Base-by-base conservation (phyloP, 2,113 vertebrate genomes). In the Sorex fumeus region DNA sequence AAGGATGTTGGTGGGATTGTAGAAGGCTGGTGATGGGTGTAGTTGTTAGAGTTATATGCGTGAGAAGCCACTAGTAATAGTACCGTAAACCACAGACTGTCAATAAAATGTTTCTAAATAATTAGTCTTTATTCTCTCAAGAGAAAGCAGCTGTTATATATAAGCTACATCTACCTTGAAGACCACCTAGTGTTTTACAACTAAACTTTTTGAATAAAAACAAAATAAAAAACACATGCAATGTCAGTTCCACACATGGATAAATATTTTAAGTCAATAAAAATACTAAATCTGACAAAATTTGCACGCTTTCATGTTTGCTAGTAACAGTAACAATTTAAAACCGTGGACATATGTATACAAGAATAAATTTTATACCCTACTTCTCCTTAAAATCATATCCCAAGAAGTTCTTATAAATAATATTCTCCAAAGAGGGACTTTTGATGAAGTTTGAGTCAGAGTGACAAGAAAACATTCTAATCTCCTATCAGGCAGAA, bases 401-500 rank as follows among this genome's bases (percentile, higher is more conserved):
- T 72, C 21, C 40, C 77, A 47, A 50, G 16, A 87, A 69, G 19
- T 87, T 84, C 82, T 79, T 79, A 84, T 87, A 81, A 95, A 71
- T 91, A 97, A 96, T 96, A 94, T 86, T 92, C 69, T 60, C 43
- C 50, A 91, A 87, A 94, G 57, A 96, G 6, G 1, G 36, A 40
- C 40, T 96, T 95, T 89, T 84, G 75, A 93, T 78, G 93, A 82
- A 78, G 66, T 69, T 87, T 95, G n/a, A 60, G 64, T 96, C 93
- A 95, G 66, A 96, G 30, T 88, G 93, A 95, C 82, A 97, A 84
- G 43, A 94, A 85, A 53, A 94, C 91, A 82, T 88, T 43, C 36
- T 95, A 96, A 96, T 97, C 96, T 97, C 91, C 91, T 96, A 81
- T 96, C 93, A 94, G 94, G 78, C 80, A 95, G 90, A 97, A 93